Conservation (phyloP, 2,888 invertebrate species). For the Ornithoptera alexandrae region DNA sequence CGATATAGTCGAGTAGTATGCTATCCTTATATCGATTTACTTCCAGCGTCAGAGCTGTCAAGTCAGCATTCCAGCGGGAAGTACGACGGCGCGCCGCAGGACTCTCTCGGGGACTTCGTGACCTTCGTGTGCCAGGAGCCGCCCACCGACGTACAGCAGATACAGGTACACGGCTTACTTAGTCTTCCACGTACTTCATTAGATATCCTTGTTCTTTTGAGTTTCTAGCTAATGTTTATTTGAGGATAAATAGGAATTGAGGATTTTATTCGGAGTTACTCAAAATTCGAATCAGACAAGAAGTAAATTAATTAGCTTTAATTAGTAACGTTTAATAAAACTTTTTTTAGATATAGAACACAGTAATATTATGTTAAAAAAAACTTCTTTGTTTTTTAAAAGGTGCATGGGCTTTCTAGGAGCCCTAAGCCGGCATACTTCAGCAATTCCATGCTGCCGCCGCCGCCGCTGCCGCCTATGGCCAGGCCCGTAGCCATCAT, state of each 20-base stretch:
- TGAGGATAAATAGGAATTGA: too few relatives aligned
- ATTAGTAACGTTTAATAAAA: too few relatives aligned
- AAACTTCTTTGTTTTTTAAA: conserved; percentile 29
- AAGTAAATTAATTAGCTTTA: too few relatives aligned
- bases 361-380: too few relatives aligned
- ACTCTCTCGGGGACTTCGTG: conserved; percentile 96
- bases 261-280: too few relatives aligned
- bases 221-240: too few relatives aligned
- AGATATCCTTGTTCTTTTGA: too few relatives aligned
- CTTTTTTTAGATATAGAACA: too few relatives aligned
- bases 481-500: conserved; percentile 97
- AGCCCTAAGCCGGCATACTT: conserved; percentile 92
- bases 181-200: too few relatives aligned
- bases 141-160: conserved; percentile 85
- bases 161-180: conserved; percentile 78
- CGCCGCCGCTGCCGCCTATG: conserved; percentile 97
- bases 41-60: conserved; percentile 61
- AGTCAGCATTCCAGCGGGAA: conserved; percentile 82
- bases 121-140: conserved; percentile 98
- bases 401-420: conserved; percentile 80
- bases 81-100: conserved; percentile 84
- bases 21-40: background rate
- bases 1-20: too few relatives aligned
- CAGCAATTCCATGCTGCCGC: conserved; percentile 95
- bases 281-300: too few relatives aligned